phyloP scores from a whole-genome alignment of 2,888 invertebrate species.

The Pomacea canaliculata region DNA sequence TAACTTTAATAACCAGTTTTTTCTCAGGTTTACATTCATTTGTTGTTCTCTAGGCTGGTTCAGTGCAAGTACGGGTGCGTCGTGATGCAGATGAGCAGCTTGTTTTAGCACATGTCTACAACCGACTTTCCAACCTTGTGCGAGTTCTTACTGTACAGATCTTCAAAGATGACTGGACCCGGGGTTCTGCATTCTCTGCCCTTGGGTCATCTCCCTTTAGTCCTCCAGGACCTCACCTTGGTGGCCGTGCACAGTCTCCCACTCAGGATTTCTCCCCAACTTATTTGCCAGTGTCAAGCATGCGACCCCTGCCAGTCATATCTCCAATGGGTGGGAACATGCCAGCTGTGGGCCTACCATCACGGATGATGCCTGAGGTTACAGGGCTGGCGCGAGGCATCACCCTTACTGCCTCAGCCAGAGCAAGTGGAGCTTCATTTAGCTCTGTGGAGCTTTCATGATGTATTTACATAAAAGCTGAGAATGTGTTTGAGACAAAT shows the following conservation, averaged over 20 bases:
- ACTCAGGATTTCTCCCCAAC: constrained; percentile 34
- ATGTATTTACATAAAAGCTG: not conserved
- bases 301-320: constrained; percentile 9
- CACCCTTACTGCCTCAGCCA: not conserved
- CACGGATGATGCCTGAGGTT: not conserved
- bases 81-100: constrained; percentile 77
- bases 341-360: not conserved
- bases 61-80: constrained; percentile 75
- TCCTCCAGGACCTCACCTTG: not conserved
- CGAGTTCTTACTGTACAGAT: constrained; percentile 75
- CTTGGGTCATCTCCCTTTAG: constrained; percentile 34
- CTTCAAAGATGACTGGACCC: constrained; percentile 72
- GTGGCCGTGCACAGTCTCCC: constrained; percentile 36
- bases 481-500: no score
- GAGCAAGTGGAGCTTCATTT: constrained; percentile 2
- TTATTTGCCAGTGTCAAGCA: constrained; percentile 16
- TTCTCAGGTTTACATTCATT: not conserved
- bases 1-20: not conserved
- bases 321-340: not conserved
- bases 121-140: constrained; percentile 74
- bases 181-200: constrained; percentile 59
- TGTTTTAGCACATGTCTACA: constrained; percentile 75
- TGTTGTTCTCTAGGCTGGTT: constrained; percentile 70
- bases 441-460: constrained; percentile 16
- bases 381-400: constrained; percentile 1